phyloP scores from a whole-genome alignment of 2,888 invertebrate species.

The Tenthredo distinguenda region DNA sequence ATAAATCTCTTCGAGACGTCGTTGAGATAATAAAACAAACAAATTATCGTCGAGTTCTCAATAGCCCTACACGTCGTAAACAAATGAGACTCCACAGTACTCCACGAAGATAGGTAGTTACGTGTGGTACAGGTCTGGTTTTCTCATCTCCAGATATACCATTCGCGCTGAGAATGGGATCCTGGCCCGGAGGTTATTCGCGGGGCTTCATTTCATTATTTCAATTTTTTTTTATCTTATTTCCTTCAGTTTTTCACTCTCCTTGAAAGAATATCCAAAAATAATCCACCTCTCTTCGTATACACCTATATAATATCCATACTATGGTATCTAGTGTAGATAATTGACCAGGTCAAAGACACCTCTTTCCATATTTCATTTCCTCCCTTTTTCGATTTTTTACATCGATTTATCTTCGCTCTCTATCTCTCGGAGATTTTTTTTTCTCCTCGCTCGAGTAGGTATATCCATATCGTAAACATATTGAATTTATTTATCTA shows the following conservation, averaged over 20 bases:
- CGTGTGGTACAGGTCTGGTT: background rate
- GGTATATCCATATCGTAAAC: constrained; percentile 19
- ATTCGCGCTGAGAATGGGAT: background rate
- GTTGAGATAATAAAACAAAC: constrained; percentile 46
- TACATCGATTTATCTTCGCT: background rate
- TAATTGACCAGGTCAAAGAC: constrained; percentile 25
- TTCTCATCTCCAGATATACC: background rate
- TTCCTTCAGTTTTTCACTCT: background rate
- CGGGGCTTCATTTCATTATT: background rate
- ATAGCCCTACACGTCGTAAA: constrained; percentile 47
- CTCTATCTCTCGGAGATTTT: background rate
- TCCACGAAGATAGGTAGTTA: background rate
- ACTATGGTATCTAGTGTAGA: background rate
- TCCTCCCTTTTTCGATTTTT: background rate
- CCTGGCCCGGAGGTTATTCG: background rate
- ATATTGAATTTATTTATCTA: constrained; percentile 41
- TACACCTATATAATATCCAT: background rate
- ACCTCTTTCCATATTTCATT: background rate
- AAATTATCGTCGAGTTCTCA: constrained; percentile 39
- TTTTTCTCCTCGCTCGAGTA: background rate
- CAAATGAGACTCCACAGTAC: constrained; percentile 26
- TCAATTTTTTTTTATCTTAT: background rate
- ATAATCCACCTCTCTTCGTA: background rate
- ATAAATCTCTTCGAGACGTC: constrained; percentile 41
- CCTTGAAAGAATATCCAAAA: background rate